Base-by-base conservation (phyloP, 2,888 invertebrate species). In the Ryuthela nishihirai region DNA sequence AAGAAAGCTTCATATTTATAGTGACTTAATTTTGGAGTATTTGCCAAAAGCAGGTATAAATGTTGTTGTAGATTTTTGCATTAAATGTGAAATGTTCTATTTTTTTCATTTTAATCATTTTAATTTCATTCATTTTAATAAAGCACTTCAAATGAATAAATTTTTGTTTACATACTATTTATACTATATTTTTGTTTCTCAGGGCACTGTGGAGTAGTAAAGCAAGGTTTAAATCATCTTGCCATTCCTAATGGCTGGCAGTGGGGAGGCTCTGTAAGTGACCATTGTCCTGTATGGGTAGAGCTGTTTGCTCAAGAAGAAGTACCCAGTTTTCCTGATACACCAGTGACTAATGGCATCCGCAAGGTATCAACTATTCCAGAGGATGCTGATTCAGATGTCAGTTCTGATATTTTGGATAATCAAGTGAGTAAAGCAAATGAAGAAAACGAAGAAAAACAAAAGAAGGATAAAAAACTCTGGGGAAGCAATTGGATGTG, bases 171-270 rank as follows among this genome's bases (percentile, higher is more conserved):
- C n/a, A n/a, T n/a, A n/a, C n/a, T n/a, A n/a, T n/a, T n/a, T n/a
- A n/a, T n/a, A n/a, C n/a, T 70, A 42, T 34, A 12, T 36, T 39
- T n/a, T 39, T 44, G 6, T 35, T 39, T 25, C 60, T 12, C 48
- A 72, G 72, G 69, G 38, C 66, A 72, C 26, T 68, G 69, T 39
- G 84, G 83, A 5, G 79, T 83, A n/a, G 79, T 88, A 34, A 78
- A 81, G 45, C 80, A 83, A 15, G 88, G 88, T 0, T 75, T 88
- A 36, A 82, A 82, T 54, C 87, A 87, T 69, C 75, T 87, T 47
- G 86, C 87, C 42, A 88, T 89, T 64, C 88, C 88, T 0, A 79
- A 83, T n/a, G 87, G 86, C 4, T 88, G 88, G 88, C 81, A 81
- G 17, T 88, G 87, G 88, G 87, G 87, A 10, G 89, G 88, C 0